These are phyloP conservation scores for Hypotaenidia okinawae DNA, from an alignment of 2,797 vertebrate genomes.

Conservation along the genomic window DNA sequence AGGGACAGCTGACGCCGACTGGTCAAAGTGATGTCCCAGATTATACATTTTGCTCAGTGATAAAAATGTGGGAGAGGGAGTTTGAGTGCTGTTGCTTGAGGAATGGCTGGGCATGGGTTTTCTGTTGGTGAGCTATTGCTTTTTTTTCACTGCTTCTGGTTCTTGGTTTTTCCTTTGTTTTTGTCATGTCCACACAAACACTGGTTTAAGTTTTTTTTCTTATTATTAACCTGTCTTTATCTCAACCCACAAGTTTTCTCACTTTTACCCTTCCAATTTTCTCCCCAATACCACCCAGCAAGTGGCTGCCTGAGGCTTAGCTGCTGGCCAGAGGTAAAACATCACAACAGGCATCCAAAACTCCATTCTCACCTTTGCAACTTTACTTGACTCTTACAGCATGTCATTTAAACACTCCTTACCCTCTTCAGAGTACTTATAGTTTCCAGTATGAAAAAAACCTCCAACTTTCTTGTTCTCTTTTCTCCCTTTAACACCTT, in stretches of 20 bases:
- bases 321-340: neutral
- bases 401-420: neutral
- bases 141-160: neutral
- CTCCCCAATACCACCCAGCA: neutral
- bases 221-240: neutral
- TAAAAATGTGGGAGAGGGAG: neutral
- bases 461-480: neutral
- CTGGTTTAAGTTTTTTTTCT: no score
- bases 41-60: neutral
- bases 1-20: neutral
- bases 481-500: neutral
- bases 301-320: neutral
- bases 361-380: neutral
- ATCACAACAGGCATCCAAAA: neutral
- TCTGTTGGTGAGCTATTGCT: neutral
- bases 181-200: accelerated
- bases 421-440: neutral
- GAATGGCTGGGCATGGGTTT: neutral
- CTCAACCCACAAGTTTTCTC: neutral
- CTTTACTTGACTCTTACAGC: neutral
- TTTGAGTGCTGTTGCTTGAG: neutral
- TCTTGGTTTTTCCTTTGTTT: neutral
- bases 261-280: neutral
- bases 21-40: neutral
- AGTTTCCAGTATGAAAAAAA: neutral